Base-by-base conservation (phyloP, 2,797 vertebrate species). In the Oreortyx pictus region DNA sequence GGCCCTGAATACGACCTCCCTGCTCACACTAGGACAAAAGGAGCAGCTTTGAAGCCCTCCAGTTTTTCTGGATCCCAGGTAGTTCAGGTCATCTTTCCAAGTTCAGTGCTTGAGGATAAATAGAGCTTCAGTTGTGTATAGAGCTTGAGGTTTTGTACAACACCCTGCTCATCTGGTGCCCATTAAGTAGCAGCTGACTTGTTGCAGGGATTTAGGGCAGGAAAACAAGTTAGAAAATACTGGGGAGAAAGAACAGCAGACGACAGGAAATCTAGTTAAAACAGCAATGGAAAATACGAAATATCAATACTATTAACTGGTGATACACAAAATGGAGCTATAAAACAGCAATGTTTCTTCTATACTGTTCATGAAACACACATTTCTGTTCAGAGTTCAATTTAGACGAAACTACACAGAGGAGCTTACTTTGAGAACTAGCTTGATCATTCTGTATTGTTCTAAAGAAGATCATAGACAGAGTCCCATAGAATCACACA, bases 21-120 rank as follows among this genome's bases (percentile, higher is more conserved):
- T 17, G 70, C 23, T 50, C 14, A 57, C 37, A 23, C 15, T 22
- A n/a, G 44, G 23, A 60, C 18, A 39, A 39, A 62, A 24, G 25
- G 15, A 18, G 18, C 13, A 44, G 2, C 39, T 72, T 41, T 6
- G 61, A 4, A 4, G 18, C 12, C 9, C 4, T 22, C 41, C 71
- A 59, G 17, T 16, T 56, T 47, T 7, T 23, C 10, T 47, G 14
- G 70, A 9, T 1, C 0, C 14, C 2, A 2, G n/a, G 24, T 54
- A 86, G 46, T 31, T 71, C n/a, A 57, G 39, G 19, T 12, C 18
- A 60, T 27, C 27, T 81, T n/a, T n/a, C 9, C 24, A 46, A 68
- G 24, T n/a, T 67, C 12, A 10, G 27, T 24, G 7, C n/a, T 31
- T 33, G 3, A 62, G 56, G 20, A 24, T 39, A n/a, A 52, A 31